These are phyloP conservation scores for Cactoblastis cactorum DNA, from an alignment of 2,888 invertebrate genomes.

Conservation along the genomic window DNA sequence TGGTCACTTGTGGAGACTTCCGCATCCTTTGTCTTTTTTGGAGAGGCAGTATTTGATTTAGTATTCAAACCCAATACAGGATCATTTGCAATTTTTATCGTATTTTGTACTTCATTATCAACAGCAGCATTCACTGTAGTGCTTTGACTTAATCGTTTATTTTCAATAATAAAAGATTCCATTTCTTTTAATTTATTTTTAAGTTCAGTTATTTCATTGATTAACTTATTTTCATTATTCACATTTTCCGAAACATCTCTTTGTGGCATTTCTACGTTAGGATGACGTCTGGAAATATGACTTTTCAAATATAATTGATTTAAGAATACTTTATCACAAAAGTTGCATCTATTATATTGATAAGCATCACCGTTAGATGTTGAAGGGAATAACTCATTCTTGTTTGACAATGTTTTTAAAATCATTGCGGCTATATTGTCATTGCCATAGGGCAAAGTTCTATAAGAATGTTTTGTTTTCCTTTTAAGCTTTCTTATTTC, in stretches of 20 bases:
- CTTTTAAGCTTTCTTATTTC: constrained; percentile 72
- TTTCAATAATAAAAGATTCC: constrained; percentile 45
- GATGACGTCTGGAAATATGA: constrained; percentile 81
- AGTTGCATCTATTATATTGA: constrained; percentile 79
- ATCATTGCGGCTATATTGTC: constrained; percentile 72
- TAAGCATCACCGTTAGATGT: constrained; percentile 44
- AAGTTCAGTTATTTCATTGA: constrained; percentile 61
- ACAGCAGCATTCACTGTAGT: background rate
- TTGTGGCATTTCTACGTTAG: constrained; percentile 48
- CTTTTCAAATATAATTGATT: constrained; percentile 82
- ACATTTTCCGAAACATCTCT: constrained; percentile 38
- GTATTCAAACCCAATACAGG: too few relatives aligned
- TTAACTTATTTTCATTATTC: constrained; percentile 79
- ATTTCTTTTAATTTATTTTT: constrained; percentile 72
- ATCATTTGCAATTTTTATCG: constrained; percentile 25
- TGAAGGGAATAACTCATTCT: constrained; percentile 52
- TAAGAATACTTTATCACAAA: constrained; percentile 84
- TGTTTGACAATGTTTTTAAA: constrained; percentile 60
- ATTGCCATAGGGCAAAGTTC: constrained; percentile 58
- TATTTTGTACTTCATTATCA: constrained; percentile 27
- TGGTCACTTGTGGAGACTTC: constrained; percentile 9
- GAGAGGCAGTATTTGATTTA: too few relatives aligned
- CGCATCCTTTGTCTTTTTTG: constrained; percentile 21
- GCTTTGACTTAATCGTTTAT: constrained; percentile 25
- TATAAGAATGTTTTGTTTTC: constrained; percentile 56